Percentiles rank a stretch among this genome's conserved stretches.
These are phyloP conservation scores for Drosophila macrospina DNA, from an alignment of 2,888 invertebrate genomes.

Conservation along the genomic window DNA sequence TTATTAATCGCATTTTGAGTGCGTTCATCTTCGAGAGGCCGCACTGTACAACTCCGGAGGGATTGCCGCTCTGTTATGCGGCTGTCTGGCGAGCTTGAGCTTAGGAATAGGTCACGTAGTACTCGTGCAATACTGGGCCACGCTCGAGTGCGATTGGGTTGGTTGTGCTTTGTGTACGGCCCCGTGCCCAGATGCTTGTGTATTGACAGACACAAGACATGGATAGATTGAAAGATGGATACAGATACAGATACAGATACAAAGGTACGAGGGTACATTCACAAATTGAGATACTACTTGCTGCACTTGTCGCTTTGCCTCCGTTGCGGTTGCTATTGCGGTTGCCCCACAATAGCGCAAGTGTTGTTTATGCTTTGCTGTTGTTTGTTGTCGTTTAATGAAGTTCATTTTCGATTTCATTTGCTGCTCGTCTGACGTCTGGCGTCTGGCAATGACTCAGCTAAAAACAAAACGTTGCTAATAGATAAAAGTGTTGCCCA, in stretches of 20 bases:
- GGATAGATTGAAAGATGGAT: conserved; percentile 6
- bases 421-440: conserved; percentile 1
- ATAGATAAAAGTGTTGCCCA: conserved; percentile 20
- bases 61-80: no score
- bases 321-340: conserved; percentile 25
- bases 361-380: conserved; percentile 23
- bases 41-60: not conserved
- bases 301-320: not conserved
- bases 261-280: not conserved
- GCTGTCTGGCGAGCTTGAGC: not conserved
- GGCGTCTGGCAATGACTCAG: conserved; percentile 18
- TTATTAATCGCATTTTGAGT: no score
- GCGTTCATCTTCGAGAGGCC: not conserved
- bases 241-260: no score
- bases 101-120: conserved; percentile 56
- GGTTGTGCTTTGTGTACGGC: conserved; percentile 39
- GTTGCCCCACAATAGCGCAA: conserved; percentile 12
- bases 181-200: conserved; percentile 7
- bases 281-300: conserved; percentile 15
- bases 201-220: conserved; percentile 28
- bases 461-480: conserved; percentile 16
- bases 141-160: conserved; percentile 44
- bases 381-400: conserved; percentile 48
- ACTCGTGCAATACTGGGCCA: conserved; percentile 47
- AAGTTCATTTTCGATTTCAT: conserved; percentile 55